Evolutionary conservation across 2,888 invertebrate genomes (phyloP), one percentile per base, ranked within the genome.

Genomic region (Uropetala carovei): DNA sequence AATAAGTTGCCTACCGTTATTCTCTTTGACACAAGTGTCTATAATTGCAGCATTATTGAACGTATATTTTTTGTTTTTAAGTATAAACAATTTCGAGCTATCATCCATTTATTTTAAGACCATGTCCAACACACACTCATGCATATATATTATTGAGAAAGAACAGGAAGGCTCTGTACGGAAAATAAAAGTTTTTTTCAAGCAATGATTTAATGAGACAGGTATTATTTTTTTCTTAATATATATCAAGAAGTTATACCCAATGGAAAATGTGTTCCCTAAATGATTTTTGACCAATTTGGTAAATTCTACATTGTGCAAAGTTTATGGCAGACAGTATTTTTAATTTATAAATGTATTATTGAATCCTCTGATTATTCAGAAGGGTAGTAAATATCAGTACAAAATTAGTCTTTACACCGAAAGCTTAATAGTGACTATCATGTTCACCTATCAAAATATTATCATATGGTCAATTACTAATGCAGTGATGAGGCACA

Each of bases 141-240:
- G 89, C 89, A 89, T 89, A 89, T 89, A 89, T 89, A 89, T 89
- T 89, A 89, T 89, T 89, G 64, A 89, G 89, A 89, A 89, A 89
- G 89, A 89, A 89, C 89, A 89, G 89, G 89, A 89, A 89, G 89
- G 89, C 89, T 89, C 89, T 89, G 89, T 89, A 89, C 89, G 89
- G 64, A 89, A 89, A 89, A 89, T 89, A 89, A 89, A 89, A 89
- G 89, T 89, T 89, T 89, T 89, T 89, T 89, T 89, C 89, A 89
- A 64, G 89, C 89, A 89, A 89, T 89, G 64, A 89, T 64, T 89
- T 64, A 64, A 43, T 89, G 89, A 89, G 89, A 89, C 89, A 89
- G 89, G 89, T 64, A 89, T 89, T 89, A 89, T 89, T 89, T 89
- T 89, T 89, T 89, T 89, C 64, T 89, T 64, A 43, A 64, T 11